Evolutionary conservation across 2,113 vertebrate genomes (phyloP).

Genomic region (Galbula dea): DNA sequence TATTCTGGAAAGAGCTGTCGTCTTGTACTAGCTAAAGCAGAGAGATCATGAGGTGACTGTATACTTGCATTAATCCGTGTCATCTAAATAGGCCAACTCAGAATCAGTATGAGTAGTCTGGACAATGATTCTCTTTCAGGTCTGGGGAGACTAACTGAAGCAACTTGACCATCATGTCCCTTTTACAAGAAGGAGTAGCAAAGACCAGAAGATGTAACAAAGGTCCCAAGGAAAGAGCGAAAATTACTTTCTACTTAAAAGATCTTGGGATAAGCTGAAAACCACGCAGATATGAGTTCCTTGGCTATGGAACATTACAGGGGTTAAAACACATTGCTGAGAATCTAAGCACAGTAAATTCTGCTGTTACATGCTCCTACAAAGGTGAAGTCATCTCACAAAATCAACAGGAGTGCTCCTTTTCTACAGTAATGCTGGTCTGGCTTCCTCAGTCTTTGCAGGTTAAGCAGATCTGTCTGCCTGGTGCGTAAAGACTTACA

Average conservation of each 20-base stretch:
- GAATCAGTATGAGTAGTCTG: background rate
- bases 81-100: background rate
- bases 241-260: background rate
- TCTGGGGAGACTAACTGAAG: background rate
- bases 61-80: background rate
- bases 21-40: background rate
- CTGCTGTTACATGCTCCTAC: fast-evolving
- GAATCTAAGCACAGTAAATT: background rate
- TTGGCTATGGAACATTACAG: background rate
- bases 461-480: background rate
- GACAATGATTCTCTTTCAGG: background rate
- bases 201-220: background rate
- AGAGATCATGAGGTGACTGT: background rate
- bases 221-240: background rate
- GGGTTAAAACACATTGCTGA: background rate
- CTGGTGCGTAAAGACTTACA: background rate
- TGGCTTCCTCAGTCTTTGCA: background rate
- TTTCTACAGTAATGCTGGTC: background rate
- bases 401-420: background rate
- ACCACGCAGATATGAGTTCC: background rate
- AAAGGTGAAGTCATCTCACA: background rate
- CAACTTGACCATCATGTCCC: background rate
- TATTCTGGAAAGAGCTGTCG: background rate
- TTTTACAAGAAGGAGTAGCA: background rate
- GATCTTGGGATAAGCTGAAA: background rate